Conservation (phyloP, 2,113 vertebrate species). For the Siphamia tubifer region DNA sequence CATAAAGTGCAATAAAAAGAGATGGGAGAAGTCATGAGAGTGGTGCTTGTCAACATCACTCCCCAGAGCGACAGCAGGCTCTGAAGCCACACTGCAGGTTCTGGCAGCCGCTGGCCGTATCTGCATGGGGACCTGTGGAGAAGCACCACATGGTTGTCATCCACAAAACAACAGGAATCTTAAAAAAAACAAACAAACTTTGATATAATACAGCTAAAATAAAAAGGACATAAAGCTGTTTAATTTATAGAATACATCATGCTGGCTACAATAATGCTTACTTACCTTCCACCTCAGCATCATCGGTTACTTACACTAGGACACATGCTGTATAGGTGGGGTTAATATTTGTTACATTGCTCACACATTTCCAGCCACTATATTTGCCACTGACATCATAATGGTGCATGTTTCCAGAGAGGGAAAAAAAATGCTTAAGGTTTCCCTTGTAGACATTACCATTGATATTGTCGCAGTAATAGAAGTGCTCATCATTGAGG, state of each 20-base stretch:
- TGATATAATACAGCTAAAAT: background rate
- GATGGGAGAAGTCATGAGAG: slow-evolving; percentile 71
- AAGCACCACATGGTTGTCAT: slow-evolving; percentile 48
- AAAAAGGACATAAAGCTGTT: background rate
- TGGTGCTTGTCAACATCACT: slow-evolving; percentile 81
- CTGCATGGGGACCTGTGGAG: slow-evolving; percentile 92
- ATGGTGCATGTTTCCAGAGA: background rate
- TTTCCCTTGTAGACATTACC: slow-evolving; percentile 82
- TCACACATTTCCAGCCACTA: background rate
- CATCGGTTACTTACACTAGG: slow-evolving; percentile 43
- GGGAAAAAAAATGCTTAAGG: background rate
- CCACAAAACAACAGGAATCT: background rate
- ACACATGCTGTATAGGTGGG: slow-evolving; percentile 44
- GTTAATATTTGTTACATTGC: slow-evolving; percentile 30
- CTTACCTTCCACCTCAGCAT: slow-evolving; percentile 65
- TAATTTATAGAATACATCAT: background rate
- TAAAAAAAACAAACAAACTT: background rate
- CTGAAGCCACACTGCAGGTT: slow-evolving; percentile 99
- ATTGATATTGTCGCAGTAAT: slow-evolving; percentile 99
- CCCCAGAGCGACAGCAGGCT: slow-evolving; percentile 97
- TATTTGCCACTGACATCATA: too few species aligned
- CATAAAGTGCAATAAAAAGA: slow-evolving; percentile 92
- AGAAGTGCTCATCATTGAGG: slow-evolving; percentile 97
- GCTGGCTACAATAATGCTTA: slow-evolving; percentile 11
- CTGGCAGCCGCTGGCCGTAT: slow-evolving; percentile 98